Evolutionary conservation across 2,888 invertebrate genomes (phyloP).

Genomic region (Chrysolina americana): DNA sequence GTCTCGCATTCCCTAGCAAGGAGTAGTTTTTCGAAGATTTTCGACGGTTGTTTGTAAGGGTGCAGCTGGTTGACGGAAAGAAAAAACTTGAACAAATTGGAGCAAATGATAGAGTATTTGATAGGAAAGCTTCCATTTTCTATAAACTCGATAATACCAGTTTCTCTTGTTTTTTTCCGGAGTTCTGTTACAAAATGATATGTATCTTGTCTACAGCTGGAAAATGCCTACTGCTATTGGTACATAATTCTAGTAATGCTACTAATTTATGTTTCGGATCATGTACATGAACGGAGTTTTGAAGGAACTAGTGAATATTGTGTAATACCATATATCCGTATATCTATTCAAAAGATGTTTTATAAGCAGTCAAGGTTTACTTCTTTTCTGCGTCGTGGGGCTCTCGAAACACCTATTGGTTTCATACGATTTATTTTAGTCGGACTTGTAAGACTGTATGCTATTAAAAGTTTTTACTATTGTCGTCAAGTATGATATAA

Average conservation of each 20-base stretch:
- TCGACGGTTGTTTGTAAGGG: too few species aligned
- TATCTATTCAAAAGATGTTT: slow-evolving; percentile 34
- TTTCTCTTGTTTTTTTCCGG: too few species aligned
- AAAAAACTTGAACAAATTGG: too few species aligned
- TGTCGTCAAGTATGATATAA: slow-evolving; percentile 11
- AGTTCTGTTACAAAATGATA: too few species aligned
- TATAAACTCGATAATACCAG: too few species aligned
- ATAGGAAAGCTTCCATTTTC: too few species aligned
- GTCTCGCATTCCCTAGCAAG: too few species aligned
- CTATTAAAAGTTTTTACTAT: slow-evolving; percentile 6
- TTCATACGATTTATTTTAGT: slow-evolving; percentile 35
- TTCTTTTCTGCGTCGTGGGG: slow-evolving; percentile 41
- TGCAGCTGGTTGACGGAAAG: too few species aligned
- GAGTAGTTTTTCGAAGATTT: too few species aligned
- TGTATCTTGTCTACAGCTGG: too few species aligned
- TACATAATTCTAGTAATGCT: background rate
- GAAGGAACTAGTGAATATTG: slow-evolving; percentile 29
- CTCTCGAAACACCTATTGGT: slow-evolving; percentile 39
- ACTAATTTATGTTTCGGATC: background rate
- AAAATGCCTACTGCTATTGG: too few species aligned
- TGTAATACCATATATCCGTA: slow-evolving; percentile 22
- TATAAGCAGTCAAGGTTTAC: slow-evolving; percentile 38
- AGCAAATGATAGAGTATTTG: too few species aligned
- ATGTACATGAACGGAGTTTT: slow-evolving; percentile 6
- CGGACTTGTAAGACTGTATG: slow-evolving; percentile 12